Base-by-base conservation (phyloP, 92 coral and sea anemone species). In the Phenganax subtilis region DNA sequence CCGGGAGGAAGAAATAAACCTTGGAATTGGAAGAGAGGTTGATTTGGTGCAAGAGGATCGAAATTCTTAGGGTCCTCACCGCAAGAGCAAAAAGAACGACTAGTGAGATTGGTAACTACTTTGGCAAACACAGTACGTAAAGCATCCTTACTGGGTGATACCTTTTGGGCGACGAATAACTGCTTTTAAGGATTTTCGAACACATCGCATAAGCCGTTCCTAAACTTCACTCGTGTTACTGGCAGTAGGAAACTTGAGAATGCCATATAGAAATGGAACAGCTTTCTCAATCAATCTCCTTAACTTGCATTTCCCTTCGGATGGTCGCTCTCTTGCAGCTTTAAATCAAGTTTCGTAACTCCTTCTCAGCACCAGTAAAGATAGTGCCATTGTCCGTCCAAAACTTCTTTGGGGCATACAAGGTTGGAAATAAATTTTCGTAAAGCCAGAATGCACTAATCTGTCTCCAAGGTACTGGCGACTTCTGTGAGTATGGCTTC, bases 171-270 rank as follows among this genome's bases (percentile, higher is more conserved):
- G 78, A 52, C 91, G 87, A 9, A 85, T 81, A 75, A 88, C 75
- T 14, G 87, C 88, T 17, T 77, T 85, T 85, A 88, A 81, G 27
- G 85, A 77, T 65, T 57, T 82, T 31, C 91, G 76, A 12, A 85
- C 89, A 77, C 91, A 85, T 76, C 91, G 68, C 30, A 85, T 88
- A 7, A 88, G 85, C 27, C 91, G 77, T 78, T 88, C 91, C 89
- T 87, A 88, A 0, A 88, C 89, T 28, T 85, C 91, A 31, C 88
- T 85, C 89, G 82, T 81, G 54, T 84, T 82, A 59, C 90, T 88
- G 5, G 88, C 90, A 14, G 82, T 60, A n/a, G 12, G 90, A 88
- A 69, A 88, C 88, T 69, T 88, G 91, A 51, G 85, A 88, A n/a
- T 75, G 78, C 88, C 91, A 85, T 70, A 64, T 37, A 15, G 85